Base-by-base conservation (phyloP, 2,888 invertebrate genomes). In the Troides helena region DNA sequence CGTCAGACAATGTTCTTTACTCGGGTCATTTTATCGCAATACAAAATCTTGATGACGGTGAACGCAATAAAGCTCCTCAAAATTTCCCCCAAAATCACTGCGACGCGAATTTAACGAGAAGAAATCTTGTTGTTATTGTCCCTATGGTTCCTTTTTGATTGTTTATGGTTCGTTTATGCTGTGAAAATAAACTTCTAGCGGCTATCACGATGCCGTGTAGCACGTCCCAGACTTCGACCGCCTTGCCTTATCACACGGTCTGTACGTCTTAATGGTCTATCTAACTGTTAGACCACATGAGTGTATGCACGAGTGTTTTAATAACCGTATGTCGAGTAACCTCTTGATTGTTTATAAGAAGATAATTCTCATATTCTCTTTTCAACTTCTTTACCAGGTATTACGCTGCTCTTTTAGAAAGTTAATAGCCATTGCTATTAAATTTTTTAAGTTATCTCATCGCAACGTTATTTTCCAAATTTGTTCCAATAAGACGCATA, bases 121-220 rank as follows among this genome's bases (percentile, higher is more conserved):
- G 76, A 65, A 72, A 75, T 78, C 74, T 78, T 83, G 78, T 72
- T 62, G 2, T 62, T 57, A 18, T 62, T 43, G 12, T 1, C 7
- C 65, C 65, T 69, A 70, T 70, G 66, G 67, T 73, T 60, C 75
- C 75, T 53, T 65, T 56, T 73, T 56, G 65, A 62, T 56, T 69
- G 79, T 78, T 75, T 2, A 30, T 7, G 21, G 21, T 21, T 57
- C 43, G 72, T 78, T 80, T 81, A 83, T 83, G 85, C 3, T 80
- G 84, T 88, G 87, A 83, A 85, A 84, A 81, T 82, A 84, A 87
- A 88, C 86, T 86, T 85, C 85, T 78, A 81, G 80, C 79, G 75
- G 79, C 76, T 87, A 88, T 90, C 90, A 81, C 85, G 90, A 90
- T 89, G 83, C 82, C 78, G 86, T 85, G 85, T 81, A 88, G 88